Evolutionary conservation across 64 coral and sea anemone genomes (phyloP).

Genomic region (Montipora sp.): DNA sequence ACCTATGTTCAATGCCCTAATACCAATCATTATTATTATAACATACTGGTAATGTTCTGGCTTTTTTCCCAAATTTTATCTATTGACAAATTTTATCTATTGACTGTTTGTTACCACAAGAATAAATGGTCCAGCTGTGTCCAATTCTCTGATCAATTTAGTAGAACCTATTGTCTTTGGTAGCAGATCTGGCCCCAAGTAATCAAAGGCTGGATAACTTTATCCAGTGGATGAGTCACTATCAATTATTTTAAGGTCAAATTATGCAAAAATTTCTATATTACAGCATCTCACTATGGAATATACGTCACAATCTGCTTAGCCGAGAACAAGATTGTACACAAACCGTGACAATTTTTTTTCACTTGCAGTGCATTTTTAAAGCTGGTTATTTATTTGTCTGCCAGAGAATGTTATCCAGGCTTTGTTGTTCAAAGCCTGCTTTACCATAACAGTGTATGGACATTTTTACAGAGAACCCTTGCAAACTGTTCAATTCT

Average conservation of each 20-base stretch:
- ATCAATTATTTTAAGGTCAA: conserved; percentile 25
- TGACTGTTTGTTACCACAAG: conserved; percentile 27
- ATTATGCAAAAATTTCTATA: conserved; percentile 34
- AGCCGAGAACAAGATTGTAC: conserved; percentile 28
- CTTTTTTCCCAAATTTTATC: conserved; percentile 31
- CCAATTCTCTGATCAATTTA: conserved; percentile 10
- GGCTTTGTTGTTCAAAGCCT: conserved; percentile 26
- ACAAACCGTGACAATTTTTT: neutral
- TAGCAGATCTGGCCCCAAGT: neutral
- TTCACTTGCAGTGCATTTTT: neutral
- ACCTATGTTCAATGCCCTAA: neutral
- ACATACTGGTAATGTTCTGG: neutral
- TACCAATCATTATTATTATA: neutral
- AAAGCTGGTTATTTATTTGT: neutral
- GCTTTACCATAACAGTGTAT: conserved; percentile 34
- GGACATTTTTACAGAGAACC: conserved; percentile 31
- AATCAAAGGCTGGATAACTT: conserved; percentile 20
- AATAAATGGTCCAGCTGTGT: conserved; percentile 11
- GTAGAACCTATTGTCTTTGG: neutral
- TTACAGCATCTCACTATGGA: conserved; percentile 19
- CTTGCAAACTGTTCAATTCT: conserved; percentile 10
- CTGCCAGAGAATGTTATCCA: conserved; percentile 34
- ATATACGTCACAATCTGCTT: conserved; percentile 44
- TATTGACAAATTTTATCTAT: neutral
- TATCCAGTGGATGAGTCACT: conserved; percentile 13